Base-by-base conservation (phyloP, 2,888 invertebrate species). In the Lithophane socia region DNA sequence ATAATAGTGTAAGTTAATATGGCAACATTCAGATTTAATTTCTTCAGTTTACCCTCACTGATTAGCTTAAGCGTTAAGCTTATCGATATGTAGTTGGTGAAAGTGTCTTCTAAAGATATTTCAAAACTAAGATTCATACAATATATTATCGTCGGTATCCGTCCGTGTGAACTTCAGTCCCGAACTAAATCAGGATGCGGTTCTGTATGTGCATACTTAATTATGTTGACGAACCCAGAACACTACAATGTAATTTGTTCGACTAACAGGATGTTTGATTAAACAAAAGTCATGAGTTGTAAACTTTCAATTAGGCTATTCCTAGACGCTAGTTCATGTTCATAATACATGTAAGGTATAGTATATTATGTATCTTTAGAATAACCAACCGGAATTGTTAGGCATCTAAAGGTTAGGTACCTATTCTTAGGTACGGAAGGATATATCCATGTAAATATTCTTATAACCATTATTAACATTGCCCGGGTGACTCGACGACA, bases 191-290 rank as follows among this genome's bases (percentile, higher is more conserved):
- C 61, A 77, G 67, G 52, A 67, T 56, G 18, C 66, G 9, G 68
- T n/a, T 68, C 29, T 29, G 42, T 61, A n/a, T 13, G n/a, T 47
- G 63, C 65, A 78, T 71, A 29, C 29, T 29, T 29, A 80, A 70
- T 80, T 79, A 64, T 79, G 71, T 85, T 86, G 76, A 77, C 80
- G 78, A 72, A 82, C 67, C 73, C 54, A 73, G 37, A 66, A 16
- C 72, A 75, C 72, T 80, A 86, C 89, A 88, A 82, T 89, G 89
- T 90, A 88, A 88, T 86, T 76, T 84, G 78, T 82, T 79, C 77
- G 37, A 80, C 76, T 85, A 82, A 77, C 89, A 88, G 91, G 91
- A 92, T 90, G 91, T 91, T 90, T 91, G 79, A 85, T 85, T 84
- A 85, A 76, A 83, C 85, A 82, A 85, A 88, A 88, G 78, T 83